A percentile compares a stretch with the other conserved stretches of the same genome.
phyloP scores from a whole-genome alignment of 2,888 invertebrate genomes.

The Muschampia plurimacula region DNA sequence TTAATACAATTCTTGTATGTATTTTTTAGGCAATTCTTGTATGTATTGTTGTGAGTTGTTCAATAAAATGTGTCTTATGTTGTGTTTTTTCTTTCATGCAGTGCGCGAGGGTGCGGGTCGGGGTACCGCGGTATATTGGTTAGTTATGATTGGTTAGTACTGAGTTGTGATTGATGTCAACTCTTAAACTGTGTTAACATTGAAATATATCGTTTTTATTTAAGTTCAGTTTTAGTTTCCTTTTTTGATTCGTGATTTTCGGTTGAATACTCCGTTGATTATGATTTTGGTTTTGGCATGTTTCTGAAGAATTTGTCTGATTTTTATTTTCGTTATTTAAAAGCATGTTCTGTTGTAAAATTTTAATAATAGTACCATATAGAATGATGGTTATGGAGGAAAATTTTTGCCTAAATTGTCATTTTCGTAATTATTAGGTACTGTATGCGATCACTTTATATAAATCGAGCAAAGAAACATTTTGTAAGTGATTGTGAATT shows the following conservation, averaged over 20 bases:
- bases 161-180: conserved; percentile 4
- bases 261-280: too few relatives aligned
- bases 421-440: too few relatives aligned
- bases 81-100: conserved; percentile 61
- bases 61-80: conserved; percentile 55
- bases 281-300: too few relatives aligned
- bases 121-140: conserved; percentile 48
- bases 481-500: too few relatives aligned
- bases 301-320: too few relatives aligned
- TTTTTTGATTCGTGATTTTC: background rate
- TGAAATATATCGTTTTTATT: background rate
- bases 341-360: too few relatives aligned
- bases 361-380: too few relatives aligned
- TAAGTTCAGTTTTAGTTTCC: background rate
- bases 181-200: background rate
- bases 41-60: conserved; percentile 39
- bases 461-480: too few relatives aligned
- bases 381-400: too few relatives aligned
- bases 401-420: too few relatives aligned
- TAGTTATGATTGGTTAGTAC: conserved; percentile 62
- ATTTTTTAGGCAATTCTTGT: conserved; percentile 13
- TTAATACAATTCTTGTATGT: conserved; percentile 7
- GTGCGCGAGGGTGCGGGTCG: conserved; percentile 52
- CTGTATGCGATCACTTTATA: too few relatives aligned
- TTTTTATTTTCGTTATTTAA: too few relatives aligned